Conservation (phyloP, 2,797 vertebrate genomes). For the Okamejei kenojei region DNA sequence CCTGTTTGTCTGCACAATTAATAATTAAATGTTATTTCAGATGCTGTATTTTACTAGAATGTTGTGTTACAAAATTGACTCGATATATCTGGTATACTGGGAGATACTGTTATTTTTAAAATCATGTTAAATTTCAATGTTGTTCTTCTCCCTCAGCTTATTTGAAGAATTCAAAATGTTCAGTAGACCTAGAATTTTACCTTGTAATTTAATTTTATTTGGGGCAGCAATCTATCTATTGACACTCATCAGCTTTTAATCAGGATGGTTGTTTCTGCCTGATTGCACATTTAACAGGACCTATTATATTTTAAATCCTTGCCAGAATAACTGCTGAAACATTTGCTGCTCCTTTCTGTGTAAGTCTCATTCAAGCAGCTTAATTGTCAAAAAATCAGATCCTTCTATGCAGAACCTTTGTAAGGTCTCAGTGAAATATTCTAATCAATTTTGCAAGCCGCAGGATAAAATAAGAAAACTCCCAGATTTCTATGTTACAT, state of each 20-base stretch:
- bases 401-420: not conserved
- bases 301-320: not conserved
- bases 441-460: not conserved
- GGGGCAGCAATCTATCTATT: not conserved
- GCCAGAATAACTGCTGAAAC: not conserved
- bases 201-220: not conserved
- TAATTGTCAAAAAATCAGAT: not conserved
- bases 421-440: not conserved
- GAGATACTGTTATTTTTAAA: not conserved
- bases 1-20: constrained; percentile 73
- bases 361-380: not conserved
- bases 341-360: not conserved
- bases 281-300: not conserved
- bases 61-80: constrained; percentile 20
- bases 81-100: not conserved
- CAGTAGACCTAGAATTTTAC: too few relatives aligned
- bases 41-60: constrained; percentile 48
- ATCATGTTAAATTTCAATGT: not conserved
- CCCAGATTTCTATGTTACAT: not conserved
- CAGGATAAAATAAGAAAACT: not conserved
- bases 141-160: not conserved
- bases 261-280: not conserved
- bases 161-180: not conserved
- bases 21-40: constrained; percentile 96
- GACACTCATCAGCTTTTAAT: not conserved